Percentiles rank a stretch among this genome's conserved stretches.
Conservation (phyloP, 2,888 invertebrate genomes). For the Nyleta sp. region DNA sequence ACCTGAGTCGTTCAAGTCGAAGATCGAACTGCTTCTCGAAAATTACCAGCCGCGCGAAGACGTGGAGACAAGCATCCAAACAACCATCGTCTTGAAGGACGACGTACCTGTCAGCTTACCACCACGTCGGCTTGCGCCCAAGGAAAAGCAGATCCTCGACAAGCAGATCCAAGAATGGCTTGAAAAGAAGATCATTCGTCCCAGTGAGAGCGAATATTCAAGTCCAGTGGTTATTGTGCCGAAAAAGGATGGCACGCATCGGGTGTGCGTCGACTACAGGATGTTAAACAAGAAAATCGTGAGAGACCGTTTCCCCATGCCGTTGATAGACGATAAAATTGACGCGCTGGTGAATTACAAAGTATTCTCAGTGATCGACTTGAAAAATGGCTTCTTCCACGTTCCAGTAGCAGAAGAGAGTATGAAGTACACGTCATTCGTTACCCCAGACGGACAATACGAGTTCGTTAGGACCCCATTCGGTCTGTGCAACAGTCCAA, state of each 20-base stretch:
- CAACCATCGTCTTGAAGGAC: constrained; percentile 68
- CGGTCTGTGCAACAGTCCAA: background rate
- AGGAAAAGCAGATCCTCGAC: constrained; percentile 46
- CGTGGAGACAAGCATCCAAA: constrained; percentile 54
- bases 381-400: background rate
- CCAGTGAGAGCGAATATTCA: constrained; percentile 3
- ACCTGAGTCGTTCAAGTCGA: background rate
- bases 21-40: constrained; percentile 10
- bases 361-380: background rate
- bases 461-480: background rate
- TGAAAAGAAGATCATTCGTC: background rate
- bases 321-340: background rate
- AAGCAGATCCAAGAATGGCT: background rate
- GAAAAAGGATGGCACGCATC: background rate
- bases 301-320: constrained; percentile 7
- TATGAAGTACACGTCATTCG: background rate
- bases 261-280: constrained; percentile 3
- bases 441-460: background rate
- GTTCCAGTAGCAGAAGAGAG: background rate
- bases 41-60: background rate
- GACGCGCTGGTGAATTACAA: background rate
- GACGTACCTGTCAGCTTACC: constrained; percentile 61
- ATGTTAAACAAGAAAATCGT: constrained; percentile 5
- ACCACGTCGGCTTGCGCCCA: constrained; percentile 56
- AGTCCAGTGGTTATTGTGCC: background rate